Base-by-base conservation (phyloP, 2,888 invertebrate genomes). In the Sminthurides aquaticus region DNA sequence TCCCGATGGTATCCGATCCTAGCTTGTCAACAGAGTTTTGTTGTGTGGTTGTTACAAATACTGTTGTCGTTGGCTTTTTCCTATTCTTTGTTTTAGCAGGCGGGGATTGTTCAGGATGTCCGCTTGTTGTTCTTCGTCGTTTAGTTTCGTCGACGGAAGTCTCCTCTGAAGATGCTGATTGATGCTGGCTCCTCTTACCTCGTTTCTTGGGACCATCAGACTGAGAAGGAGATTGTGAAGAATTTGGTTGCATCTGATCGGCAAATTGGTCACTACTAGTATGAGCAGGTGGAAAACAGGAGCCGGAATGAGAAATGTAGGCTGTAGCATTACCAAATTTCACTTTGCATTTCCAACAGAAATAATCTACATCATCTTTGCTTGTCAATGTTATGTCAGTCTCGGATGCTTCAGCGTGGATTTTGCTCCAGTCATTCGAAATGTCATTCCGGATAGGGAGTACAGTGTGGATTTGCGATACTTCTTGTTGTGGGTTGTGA, bases 341-440 rank as follows among this genome's bases (percentile, higher is more conserved):
- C 1, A 58, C 54, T 25, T 64, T 58, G 25, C 64, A 64, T 25
- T 64, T 64, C 64, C 64, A 64, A 43, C 64, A 64, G 43, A 58
- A 64, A 22, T 64, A 64, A 43, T 63, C 63, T 5, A 57, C n/a
- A 34, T 64, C 59, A 29, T 58, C 58, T 28, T 57, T 57, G 20
- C 43, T 62, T 3, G 18, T 15, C 2, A 8, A 22, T 2, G 43
- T 3, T 8, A 43, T 3, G 15, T 62, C 62, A 26, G 20, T 26
- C 5, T 62, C 57, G 2, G 56, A 49, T 57, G n/a, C 49, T 27
- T 25, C 28, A 22, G 15, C 27, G 11, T 28, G 49, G 2, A 58
- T 28, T 54, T 59, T 57, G 29, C 48, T 63, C 63, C 63, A 63
- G 15, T 58, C 63, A 28, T 22, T 58, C 8, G 49, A 57, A 1